Evolutionary conservation across 2,888 invertebrate genomes (phyloP), one percentile per base, ranked within the genome.

Genomic region (Hydropsyche betteni): DNA sequence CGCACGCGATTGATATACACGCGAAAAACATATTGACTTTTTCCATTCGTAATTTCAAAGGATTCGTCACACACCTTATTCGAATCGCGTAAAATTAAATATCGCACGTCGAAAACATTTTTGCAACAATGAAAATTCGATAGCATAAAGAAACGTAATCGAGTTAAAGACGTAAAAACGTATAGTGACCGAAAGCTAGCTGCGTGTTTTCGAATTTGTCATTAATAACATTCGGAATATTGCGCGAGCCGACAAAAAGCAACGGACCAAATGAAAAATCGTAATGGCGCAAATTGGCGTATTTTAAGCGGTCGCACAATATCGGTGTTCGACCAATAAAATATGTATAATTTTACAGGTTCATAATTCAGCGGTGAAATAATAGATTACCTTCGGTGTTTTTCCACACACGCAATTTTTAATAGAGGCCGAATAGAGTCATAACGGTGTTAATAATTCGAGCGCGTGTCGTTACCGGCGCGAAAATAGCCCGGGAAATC

Each of bases 401-500:
- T 44, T 44, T 44, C 51, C 36, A 70, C 74, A 73, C 78, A 78
- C 78, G 78, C 76, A 68, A 78, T 75, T 78, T 75, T 78, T 74
- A 78, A 68, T 74, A 58, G 55, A 68, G 69, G 75, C 58, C 64
- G 68, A 78, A 78, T 78, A 69, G 68, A 78, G 76, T 69, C 70
- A 78, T 78, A 78, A 78, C 75, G 55, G 78, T 58, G 58, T 58
- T 58, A 58, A 58, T 58, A 24, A 33, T 64, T 44, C 44, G 44
- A 44, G 44, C 44, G 44, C 44, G 44, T 44, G 44, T 44, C 44
- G 44, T 44, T 44, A 44, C 36, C 36, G 64, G 12, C 64, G 36
- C 64, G 34, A 36, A 64, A 64, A 64, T 64, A n/a, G 24, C 34
- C 8, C 64, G 36, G 64, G 34, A 36, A 36, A 36, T 36, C 64